Evolutionary conservation across 2,113 vertebrate species (phyloP).

Genomic region (Pedionomus torquatus): DNA sequence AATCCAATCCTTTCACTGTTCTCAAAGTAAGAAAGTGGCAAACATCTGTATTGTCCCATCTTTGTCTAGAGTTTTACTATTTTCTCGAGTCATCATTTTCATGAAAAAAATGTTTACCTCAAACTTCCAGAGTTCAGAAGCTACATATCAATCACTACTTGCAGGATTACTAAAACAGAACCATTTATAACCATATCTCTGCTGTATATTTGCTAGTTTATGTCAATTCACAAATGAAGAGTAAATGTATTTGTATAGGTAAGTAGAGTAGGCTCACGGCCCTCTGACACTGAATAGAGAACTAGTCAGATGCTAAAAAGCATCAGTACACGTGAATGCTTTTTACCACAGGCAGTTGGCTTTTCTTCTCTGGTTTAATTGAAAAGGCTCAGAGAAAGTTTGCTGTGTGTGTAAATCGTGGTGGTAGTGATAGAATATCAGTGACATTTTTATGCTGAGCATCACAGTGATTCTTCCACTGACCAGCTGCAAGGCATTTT

Average conservation of each 20-base stretch:
- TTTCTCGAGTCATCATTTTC: background rate
- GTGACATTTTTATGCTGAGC: background rate
- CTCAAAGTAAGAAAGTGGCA: background rate
- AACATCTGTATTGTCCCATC: background rate
- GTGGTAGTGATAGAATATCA: background rate
- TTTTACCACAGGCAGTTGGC: background rate
- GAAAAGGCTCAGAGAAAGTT: background rate
- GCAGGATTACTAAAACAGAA: background rate
- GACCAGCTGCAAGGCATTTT: slow-evolving; percentile 18
- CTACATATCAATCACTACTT: background rate
- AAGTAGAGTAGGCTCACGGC: background rate
- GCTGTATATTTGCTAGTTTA: background rate
- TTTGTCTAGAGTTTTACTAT: background rate
- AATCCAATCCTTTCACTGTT: background rate
- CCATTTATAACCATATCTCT: background rate
- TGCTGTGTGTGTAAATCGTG: background rate
- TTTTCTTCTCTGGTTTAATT: slow-evolving; percentile 12
- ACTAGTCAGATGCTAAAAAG: background rate
- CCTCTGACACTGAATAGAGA: background rate
- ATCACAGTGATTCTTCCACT: background rate
- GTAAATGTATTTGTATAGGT: background rate
- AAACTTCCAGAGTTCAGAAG: background rate
- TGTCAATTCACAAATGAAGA: background rate
- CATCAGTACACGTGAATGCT: background rate
- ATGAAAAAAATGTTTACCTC: background rate